phyloP scores from a whole-genome alignment of 2,113 vertebrate species.

The Festucalex cinctus region DNA sequence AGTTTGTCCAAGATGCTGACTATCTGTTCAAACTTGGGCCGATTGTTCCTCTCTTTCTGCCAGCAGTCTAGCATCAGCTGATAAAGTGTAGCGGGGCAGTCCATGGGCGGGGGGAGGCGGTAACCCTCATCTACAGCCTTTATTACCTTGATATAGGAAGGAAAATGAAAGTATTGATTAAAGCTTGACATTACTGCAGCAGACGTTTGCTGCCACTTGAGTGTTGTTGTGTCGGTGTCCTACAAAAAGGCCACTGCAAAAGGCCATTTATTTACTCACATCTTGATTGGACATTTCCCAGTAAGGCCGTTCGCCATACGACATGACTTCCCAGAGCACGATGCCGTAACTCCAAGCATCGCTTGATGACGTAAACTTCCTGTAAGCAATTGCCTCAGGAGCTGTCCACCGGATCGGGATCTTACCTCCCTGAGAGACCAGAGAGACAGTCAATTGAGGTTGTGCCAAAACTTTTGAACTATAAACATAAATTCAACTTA shows the following conservation, averaged over 20 bases:
- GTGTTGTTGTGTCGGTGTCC: too few species aligned
- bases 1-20: slow-evolving; percentile 98
- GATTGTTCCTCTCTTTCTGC: slow-evolving; percentile 98
- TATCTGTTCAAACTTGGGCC: slow-evolving; percentile 97
- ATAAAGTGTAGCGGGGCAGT: slow-evolving; percentile 95
- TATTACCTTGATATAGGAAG: slow-evolving; percentile 79
- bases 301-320: slow-evolving; percentile 95
- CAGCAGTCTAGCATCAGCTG: slow-evolving; percentile 98
- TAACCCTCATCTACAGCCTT: slow-evolving; percentile 98
- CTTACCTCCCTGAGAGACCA: slow-evolving; percentile 85
- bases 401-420: slow-evolving; percentile 98
- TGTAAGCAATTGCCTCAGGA: slow-evolving; percentile 95
- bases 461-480: background rate
- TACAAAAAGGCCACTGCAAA: too few species aligned
- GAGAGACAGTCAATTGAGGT: background rate
- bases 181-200: slow-evolving; percentile 20
- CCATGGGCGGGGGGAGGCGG: slow-evolving; percentile 95
- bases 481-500: background rate
- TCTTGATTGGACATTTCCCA: slow-evolving; percentile 99
- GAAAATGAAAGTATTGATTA: background rate
- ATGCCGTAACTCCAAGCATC: slow-evolving; percentile 98
- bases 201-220: slow-evolving; percentile 1
- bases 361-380: slow-evolving; percentile 96
- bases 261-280: slow-evolving; percentile 74
- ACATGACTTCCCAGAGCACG: slow-evolving; percentile 98